Conservation (phyloP, 2,113 vertebrate genomes). For the Semicossyphus pulcher region DNA sequence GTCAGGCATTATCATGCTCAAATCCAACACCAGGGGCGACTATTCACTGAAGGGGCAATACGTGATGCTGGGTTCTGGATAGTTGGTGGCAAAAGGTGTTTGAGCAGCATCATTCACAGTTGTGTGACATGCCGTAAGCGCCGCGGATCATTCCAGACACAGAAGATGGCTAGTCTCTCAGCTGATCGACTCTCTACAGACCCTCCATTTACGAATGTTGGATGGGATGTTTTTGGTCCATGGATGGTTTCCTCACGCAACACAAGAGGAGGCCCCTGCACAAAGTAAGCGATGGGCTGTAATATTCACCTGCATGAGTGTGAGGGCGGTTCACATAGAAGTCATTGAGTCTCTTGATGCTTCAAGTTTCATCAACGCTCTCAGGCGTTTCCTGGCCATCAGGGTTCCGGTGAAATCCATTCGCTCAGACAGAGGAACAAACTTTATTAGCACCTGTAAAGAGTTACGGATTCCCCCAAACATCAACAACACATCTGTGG, state of each 20-base stretch:
- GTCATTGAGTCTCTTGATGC: not conserved
- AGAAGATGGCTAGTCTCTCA: conserved; percentile 8
- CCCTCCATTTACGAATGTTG: not conserved
- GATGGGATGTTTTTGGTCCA: not conserved
- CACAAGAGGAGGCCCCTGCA: not conserved
- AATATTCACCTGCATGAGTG: not conserved
- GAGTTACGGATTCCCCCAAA: not conserved
- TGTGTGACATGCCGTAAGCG: not conserved
- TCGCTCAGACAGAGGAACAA: not conserved
- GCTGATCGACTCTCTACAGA: not conserved
- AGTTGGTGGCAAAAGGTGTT: not conserved
- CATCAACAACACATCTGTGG: too few species aligned
- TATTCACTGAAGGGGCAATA: not conserved
- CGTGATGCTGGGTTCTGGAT: not conserved
- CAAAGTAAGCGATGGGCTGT: not conserved
- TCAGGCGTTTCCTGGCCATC: not conserved
- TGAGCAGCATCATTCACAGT: not conserved
- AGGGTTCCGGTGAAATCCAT: not conserved
- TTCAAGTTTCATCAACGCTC: not conserved
- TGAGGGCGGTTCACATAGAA: not conserved
- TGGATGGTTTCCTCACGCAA: not conserved
- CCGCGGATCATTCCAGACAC: not conserved
- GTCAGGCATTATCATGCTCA: not conserved
- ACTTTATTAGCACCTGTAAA: not conserved
- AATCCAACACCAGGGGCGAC: not conserved